Evolutionary conservation across 1,140 invertebrate genomes (phyloP).

Genomic region (Marisa cornuarietis): DNA sequence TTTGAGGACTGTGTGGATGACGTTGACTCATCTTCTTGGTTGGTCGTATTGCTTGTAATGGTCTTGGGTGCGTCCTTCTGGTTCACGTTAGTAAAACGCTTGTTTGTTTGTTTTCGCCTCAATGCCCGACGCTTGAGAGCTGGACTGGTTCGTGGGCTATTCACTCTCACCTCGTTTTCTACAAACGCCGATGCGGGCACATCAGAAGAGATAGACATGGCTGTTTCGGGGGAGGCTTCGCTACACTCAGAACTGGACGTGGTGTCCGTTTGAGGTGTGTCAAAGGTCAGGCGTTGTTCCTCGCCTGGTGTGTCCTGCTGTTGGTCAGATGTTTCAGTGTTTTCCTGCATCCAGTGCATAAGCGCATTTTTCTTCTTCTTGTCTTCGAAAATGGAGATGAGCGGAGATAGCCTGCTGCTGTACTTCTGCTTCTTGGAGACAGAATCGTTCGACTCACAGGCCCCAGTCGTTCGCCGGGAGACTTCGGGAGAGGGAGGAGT

Average conservation of each 20-base stretch:
- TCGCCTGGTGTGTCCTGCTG: background rate
- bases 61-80: background rate
- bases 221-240: too few relatives aligned
- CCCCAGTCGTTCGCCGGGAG: too few relatives aligned
- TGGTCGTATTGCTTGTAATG: background rate
- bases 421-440: background rate
- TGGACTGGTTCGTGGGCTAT: background rate
- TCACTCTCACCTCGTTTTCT: background rate
- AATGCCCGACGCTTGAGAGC: background rate
- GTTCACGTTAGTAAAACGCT: background rate
- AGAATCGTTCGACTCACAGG: background rate
- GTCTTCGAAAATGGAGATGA: background rate
- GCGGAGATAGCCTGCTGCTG: conserved; percentile 4
- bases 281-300: background rate
- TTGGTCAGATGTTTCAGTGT: background rate
- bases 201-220: too few relatives aligned
- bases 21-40: background rate
- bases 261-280: background rate
- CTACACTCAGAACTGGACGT: too few relatives aligned
- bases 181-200: background rate
- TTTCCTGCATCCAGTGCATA: background rate
- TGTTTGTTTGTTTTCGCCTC: background rate
- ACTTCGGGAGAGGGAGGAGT: too few relatives aligned
- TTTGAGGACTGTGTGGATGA: background rate
- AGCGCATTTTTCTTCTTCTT: background rate